A percentile compares a stretch with the other conserved stretches of the same genome.
Evolutionary conservation across 1,140 invertebrate genomes (phyloP).

Genomic region (Eriosoma lanigerum): DNA sequence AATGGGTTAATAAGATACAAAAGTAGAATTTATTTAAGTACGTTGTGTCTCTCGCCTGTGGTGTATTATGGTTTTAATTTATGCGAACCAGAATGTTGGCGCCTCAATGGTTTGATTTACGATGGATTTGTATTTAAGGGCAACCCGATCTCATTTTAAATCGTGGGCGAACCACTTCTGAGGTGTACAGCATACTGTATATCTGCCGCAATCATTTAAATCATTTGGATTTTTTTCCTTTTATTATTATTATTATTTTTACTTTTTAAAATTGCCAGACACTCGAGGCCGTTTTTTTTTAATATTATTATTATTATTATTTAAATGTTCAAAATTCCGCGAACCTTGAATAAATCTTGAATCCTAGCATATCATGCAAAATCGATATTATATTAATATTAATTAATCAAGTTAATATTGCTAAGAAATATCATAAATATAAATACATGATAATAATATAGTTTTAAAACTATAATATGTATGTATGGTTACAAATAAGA

Average conservation of each 20-base stretch:
- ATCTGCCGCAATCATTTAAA: constrained; percentile 30
- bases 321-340: constrained; percentile 31
- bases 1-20: neutral
- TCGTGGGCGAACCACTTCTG: constrained; percentile 44
- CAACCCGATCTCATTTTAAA: constrained; percentile 36
- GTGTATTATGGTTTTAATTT: constrained; percentile 48
- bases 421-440: too few relatives aligned
- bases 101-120: constrained; percentile 46
- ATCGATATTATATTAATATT: neutral
- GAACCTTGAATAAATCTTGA: constrained; percentile 33
- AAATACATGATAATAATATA: too few relatives aligned
- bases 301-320: too few relatives aligned
- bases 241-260: constrained; percentile 43
- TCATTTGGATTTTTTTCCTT: constrained; percentile 27
- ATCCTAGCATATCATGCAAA: neutral
- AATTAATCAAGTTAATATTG: neutral
- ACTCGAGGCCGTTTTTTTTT: constrained; percentile 38
- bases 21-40: constrained; percentile 4
- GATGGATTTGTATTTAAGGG: constrained; percentile 38
- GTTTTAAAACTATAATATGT: too few relatives aligned
- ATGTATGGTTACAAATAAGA: too few relatives aligned
- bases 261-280: constrained; percentile 37
- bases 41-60: constrained; percentile 35
- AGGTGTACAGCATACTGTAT: constrained; percentile 6
- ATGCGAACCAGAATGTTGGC: constrained; percentile 48